Evolutionary conservation across 2,888 invertebrate species (phyloP).

Genomic region (Ectemnius lituratus): DNA sequence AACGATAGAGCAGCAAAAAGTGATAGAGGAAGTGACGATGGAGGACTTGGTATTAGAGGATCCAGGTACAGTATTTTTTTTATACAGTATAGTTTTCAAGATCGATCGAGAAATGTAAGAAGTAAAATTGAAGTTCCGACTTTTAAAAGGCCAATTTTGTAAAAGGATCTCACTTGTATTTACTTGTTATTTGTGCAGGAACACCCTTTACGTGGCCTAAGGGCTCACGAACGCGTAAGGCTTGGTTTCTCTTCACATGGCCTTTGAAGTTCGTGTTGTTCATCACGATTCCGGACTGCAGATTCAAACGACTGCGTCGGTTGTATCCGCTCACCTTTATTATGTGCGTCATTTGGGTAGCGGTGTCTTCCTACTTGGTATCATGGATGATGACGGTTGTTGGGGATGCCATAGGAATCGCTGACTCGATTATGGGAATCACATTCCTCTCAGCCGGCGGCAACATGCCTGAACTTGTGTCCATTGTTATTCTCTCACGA

Average conservation of each 20-base stretch:
- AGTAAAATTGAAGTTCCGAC: neutral
- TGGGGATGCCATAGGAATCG: slow-evolving; percentile 88
- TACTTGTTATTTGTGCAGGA: slow-evolving; percentile 52
- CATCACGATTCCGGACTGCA: slow-evolving; percentile 86
- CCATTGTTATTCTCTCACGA: slow-evolving; percentile 89
- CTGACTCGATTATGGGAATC: slow-evolving; percentile 94
- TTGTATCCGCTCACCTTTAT: slow-evolving; percentile 89
- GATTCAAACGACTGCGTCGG: slow-evolving; percentile 79
- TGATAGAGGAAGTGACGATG: neutral
- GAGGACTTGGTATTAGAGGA: slow-evolving; percentile 61
- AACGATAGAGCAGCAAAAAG: no score
- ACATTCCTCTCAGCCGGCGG: slow-evolving; percentile 95
- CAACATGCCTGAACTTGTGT: slow-evolving; percentile 90
- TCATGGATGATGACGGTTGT: slow-evolving; percentile 95
- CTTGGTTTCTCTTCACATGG: slow-evolving; percentile 86
- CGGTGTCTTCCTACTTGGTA: slow-evolving; percentile 89
- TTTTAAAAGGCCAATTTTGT: neutral
- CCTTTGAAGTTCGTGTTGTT: slow-evolving; percentile 85
- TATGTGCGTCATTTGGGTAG: slow-evolving; percentile 93
- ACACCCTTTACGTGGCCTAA: slow-evolving; percentile 67
- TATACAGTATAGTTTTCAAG: neutral
- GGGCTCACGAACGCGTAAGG: slow-evolving; percentile 65
- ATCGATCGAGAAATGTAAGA: neutral
- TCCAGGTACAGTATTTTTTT: slow-evolving; percentile 63
- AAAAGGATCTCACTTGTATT: no score